Evolutionary conservation across 2,797 vertebrate genomes (phyloP), one percentile per base, ranked within the genome.

Genomic region (Peromyscus melanophrys): DNA sequence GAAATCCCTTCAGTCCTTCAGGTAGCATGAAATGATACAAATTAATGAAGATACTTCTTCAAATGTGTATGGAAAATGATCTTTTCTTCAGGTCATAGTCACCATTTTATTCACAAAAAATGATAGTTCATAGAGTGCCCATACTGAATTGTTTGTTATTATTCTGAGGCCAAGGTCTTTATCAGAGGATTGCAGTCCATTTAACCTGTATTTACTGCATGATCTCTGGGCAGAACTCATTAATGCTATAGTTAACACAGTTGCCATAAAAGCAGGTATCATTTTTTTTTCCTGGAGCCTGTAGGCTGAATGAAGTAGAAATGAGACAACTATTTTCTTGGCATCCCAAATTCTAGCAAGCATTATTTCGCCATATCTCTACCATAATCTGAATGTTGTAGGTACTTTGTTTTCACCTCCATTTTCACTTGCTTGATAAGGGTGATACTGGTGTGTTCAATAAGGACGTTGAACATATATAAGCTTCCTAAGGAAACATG

Each of bases 401-500:
- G 78, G 21, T 57, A 84, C 87, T 85, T 52, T 61, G 37, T 6
- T 76, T 90, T 49, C 13, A 43, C 71, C 37, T 17, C n/a, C 57
- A 57, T 90, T 69, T 83, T 93, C 84, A 89, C 21, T 40, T 95
- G 46, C 59, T 87, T 65, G 67, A 76, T 77, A 49, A 37, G 61
- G 93, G 85, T 93, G 59, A 82, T 77, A 73, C 49, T 76, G 52
- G 29, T 93, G 14, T 77, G 27, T 89, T 46, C 85, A 91, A 92
- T 92, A 93, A 65, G 12, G 12, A 63, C 25, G 73, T 77, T 52
- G 73, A 92, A 71, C 55, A 82, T 96, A 67, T 67, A 94, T 90
- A 87, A 81, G 49, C 80, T 96, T 96, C 88, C 52, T 59, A 55
- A 95, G 49, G 87, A 97, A 92, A 57, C 61, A 69, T 88, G 67